Base-by-base conservation (phyloP, 2,888 invertebrate genomes). In the Meganola albula region DNA sequence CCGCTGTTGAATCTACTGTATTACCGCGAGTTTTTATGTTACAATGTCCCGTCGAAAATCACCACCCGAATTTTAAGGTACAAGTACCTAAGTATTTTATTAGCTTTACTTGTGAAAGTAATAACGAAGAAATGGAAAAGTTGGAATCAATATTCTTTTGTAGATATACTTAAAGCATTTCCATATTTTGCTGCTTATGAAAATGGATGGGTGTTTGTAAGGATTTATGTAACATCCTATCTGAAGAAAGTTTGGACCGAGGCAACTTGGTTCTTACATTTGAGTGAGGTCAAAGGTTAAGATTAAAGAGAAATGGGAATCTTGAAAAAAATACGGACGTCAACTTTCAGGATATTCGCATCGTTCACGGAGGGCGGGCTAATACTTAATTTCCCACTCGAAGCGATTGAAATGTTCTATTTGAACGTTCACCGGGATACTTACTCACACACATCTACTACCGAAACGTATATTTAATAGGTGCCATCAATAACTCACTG, bases 401-500 rank as follows among this genome's bases (percentile, higher is more conserved):
- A 65, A 59, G 46, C 63, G 73, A 82, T 82, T 78, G 78, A 79
- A 75, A 82, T 75, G 75, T 80, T 79, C 78, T 80, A 80, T 76
- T 73, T 72, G 66, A 68, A 61, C 68, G 60, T 69, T 71, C 69
- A 70, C 63, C 48, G 56, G 54, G 70, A 68, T 62, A 59, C 55
- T 56, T 57, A 35, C 38, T 55, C 50, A 52, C 56, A 56, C 56
- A 66, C 67, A 65, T 68, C 63, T 65, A 63, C 57, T 53, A 48
- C 57, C 70, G 61, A 78, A 85, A 85, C 78, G 77, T 78, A 71
- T 78, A 79, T 85, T 85, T 86, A 84, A 87, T 86, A 77, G 82
- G 64, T 63, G 68, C 75, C 78, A 87, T 87, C 85, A 86, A 87
- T 86, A 87, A 87, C 84, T 70, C 70, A 62, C 65, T 54, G 64